phyloP scores from a whole-genome alignment of 1,140 invertebrate genomes.

The Cydia amplana region DNA sequence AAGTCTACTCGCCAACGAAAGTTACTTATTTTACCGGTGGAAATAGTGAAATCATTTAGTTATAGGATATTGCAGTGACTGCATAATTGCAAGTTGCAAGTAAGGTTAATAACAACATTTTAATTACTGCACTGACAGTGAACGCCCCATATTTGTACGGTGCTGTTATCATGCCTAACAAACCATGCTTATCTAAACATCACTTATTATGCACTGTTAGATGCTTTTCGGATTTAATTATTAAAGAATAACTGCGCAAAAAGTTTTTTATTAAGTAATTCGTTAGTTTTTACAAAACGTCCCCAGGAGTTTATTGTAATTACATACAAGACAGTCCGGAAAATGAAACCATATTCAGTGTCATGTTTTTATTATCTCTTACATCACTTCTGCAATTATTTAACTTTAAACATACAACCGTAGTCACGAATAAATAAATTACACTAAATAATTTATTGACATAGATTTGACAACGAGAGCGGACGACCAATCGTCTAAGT shows the following conservation, averaged over 20 bases:
- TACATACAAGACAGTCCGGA: slow-evolving; percentile 26
- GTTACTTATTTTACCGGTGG: background rate
- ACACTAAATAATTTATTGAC: slow-evolving; percentile 75
- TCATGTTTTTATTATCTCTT: slow-evolving; percentile 64
- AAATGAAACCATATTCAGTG: slow-evolving; percentile 59
- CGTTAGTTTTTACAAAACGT: slow-evolving; percentile 30
- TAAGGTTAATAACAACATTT: background rate
- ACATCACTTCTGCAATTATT: slow-evolving; percentile 68
- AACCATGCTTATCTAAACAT: slow-evolving; percentile 14
- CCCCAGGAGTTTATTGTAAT: slow-evolving; percentile 22
- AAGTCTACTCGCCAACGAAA: background rate
- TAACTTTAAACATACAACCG: slow-evolving; percentile 67
- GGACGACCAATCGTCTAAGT: slow-evolving; percentile 55
- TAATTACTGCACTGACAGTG: slow-evolving; percentile 11
- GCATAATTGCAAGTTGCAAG: slow-evolving; percentile 17
- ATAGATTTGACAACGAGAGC: slow-evolving; percentile 64
- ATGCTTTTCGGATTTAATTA: slow-evolving; percentile 14
- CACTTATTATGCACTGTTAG: background rate
- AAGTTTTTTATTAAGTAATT: slow-evolving; percentile 18
- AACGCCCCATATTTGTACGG: slow-evolving; percentile 4
- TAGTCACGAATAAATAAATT: slow-evolving; percentile 76
- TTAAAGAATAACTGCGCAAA: background rate
- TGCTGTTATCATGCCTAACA: background rate
- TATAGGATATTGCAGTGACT: background rate
- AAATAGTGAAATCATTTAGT: background rate